Percentiles rank a stretch among this genome's conserved stretches.
phyloP scores from a whole-genome alignment of 1,140 invertebrate genomes.

The Drosophila tsacasi region DNA sequence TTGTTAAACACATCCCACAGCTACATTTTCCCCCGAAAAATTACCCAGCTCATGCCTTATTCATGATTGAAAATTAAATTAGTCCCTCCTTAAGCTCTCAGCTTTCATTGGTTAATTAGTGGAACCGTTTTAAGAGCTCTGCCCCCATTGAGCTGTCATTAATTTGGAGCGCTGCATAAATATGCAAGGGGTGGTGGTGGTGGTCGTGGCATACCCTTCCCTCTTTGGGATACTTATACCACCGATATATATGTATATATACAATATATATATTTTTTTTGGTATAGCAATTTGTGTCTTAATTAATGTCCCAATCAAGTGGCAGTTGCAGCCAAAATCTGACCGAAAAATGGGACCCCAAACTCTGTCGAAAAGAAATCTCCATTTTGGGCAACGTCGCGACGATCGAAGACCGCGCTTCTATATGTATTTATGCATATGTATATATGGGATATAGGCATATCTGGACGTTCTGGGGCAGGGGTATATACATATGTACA shows the following conservation, averaged over 20 bases:
- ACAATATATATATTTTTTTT: too few relatives aligned
- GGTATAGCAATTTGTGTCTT: constrained; percentile 75
- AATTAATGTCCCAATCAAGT: constrained; percentile 78
- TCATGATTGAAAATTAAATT: constrained; percentile 18
- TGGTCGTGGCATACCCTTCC: too few relatives aligned
- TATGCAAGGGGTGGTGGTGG: constrained; percentile 46
- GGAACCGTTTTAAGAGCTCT: constrained; percentile 31
- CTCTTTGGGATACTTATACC: constrained; percentile 22
- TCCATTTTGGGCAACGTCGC: constrained; percentile 68
- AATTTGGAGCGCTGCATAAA: constrained; percentile 43
- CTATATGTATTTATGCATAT: constrained; percentile 48
- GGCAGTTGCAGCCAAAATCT: constrained; percentile 17
- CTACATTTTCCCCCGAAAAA: too few relatives aligned
- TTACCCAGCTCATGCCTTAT: constrained; percentile 7
- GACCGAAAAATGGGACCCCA: constrained; percentile 29
- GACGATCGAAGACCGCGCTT: constrained; percentile 22
- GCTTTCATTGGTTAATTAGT: constrained; percentile 6
- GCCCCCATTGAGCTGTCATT: constrained; percentile 62
- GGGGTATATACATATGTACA: not conserved
- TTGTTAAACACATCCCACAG: not conserved
- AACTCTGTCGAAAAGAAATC: constrained; percentile 26
- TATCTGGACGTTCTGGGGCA: constrained; percentile 1
- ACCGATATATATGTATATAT: not conserved
- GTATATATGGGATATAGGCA: constrained; percentile 27
- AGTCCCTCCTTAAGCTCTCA: not conserved